phyloP scores from a whole-genome alignment of 2,888 invertebrate species.

The Ptilodon capucinus region DNA sequence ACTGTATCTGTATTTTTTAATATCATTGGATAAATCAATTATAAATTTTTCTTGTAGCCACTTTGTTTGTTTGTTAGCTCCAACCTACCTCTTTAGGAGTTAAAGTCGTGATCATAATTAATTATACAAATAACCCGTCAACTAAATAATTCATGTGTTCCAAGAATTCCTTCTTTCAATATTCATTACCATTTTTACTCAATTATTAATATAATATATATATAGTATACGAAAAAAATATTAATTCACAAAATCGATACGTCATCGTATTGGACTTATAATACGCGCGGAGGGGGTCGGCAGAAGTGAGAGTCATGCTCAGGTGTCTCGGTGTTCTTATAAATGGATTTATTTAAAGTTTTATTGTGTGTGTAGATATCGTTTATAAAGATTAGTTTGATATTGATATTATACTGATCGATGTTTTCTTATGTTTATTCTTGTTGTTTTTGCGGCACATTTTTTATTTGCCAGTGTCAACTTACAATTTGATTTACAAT shows the following conservation, averaged over 20 bases:
- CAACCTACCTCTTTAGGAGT: not conserved
- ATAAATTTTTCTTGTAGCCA: no score
- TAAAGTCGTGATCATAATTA: not conserved
- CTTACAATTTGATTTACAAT: no score
- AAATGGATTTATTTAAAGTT: conserved; percentile 36
- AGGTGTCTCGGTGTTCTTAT: conserved; percentile 34
- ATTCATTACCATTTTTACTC: conserved; percentile 66
- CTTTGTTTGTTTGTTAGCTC: no score
- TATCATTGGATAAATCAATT: no score
- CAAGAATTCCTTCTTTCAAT: conserved; percentile 17
- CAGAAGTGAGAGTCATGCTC: conserved; percentile 51
- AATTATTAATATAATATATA: conserved; percentile 67
- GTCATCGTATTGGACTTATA: conserved; percentile 58
- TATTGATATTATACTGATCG: not conserved
- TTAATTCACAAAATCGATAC: conserved; percentile 63
- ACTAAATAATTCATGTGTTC: conserved; percentile 18
- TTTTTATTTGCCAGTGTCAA: no score
- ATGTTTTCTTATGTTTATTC: no score
- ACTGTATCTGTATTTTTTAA: no score
- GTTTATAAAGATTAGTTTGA: conserved; percentile 34
- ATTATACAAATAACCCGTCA: conserved; percentile 4
- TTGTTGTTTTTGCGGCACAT: no score
- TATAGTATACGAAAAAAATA: conserved; percentile 50
- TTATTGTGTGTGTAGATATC: conserved; percentile 24
- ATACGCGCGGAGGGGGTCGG: conserved; percentile 39